These are phyloP conservation scores for Sitodiplosis mosellana DNA, from an alignment of 1,140 invertebrate genomes.

Conservation along the genomic window DNA sequence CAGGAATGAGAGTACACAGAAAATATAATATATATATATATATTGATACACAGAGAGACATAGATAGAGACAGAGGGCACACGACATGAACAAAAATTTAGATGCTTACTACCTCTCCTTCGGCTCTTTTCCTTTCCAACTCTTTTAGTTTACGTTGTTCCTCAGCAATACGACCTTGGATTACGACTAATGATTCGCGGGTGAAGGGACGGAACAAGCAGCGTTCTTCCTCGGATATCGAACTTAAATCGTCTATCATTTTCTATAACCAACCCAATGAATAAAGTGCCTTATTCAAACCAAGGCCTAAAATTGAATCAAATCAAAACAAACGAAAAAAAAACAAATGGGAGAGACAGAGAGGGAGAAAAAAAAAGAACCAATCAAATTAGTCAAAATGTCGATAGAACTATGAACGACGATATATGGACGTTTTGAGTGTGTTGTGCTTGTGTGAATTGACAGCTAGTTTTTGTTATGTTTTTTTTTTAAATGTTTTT, in stretches of 20 bases:
- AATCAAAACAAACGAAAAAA: background rate
- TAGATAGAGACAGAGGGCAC: conserved; percentile 11
- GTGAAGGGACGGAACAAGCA: conserved; percentile 95
- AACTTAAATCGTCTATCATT: conserved; percentile 80
- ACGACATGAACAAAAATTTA: conserved; percentile 7
- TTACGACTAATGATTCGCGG: conserved; percentile 82
- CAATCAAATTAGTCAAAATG: no score
- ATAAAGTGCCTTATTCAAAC: conserved; percentile 27
- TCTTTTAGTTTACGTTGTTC: conserved; percentile 90
- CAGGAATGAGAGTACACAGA: background rate
- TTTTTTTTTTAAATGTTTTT: no score
- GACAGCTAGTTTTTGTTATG: no score
- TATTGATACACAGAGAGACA: conserved; percentile 28
- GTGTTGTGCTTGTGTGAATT: no score
- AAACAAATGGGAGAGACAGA: no score
- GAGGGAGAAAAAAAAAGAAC: no score
- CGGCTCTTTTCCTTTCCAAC: conserved; percentile 86
- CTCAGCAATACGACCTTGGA: conserved; percentile 82
- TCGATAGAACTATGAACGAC: no score
- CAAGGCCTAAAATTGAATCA: conserved; percentile 17
- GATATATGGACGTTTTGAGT: no score
- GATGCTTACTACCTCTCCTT: conserved; percentile 61
- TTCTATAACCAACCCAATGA: conserved; percentile 30
- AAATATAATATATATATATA: background rate
- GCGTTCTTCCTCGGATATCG: conserved; percentile 80